phyloP scores from a whole-genome alignment of 2,113 vertebrate genomes.

The Pipra filicauda region DNA sequence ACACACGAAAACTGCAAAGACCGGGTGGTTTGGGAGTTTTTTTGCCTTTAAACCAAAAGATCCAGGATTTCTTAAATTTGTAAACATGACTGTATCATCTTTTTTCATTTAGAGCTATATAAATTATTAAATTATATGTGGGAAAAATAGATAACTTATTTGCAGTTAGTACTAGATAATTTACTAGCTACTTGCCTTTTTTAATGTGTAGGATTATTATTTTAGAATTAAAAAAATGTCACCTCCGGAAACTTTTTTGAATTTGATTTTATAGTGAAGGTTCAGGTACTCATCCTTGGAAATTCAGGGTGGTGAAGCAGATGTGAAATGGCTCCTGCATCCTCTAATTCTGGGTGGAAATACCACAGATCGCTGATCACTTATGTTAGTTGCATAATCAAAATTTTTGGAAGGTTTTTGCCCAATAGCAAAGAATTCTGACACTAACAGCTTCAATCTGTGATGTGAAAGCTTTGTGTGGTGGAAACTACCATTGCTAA shows the following conservation, averaged over 20 bases:
- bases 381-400: background rate
- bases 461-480: background rate
- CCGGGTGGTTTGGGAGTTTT: background rate
- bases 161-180: background rate
- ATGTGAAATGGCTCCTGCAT: background rate
- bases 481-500: accelerated
- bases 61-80: background rate
- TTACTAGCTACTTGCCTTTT: background rate
- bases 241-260: background rate
- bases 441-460: background rate
- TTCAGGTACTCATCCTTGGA: background rate
- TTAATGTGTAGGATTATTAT: background rate
- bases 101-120: background rate
- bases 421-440: background rate
- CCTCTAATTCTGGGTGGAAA: background rate
- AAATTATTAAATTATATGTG: background rate
- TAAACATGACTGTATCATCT: background rate
- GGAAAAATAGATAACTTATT: background rate
- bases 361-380: background rate
- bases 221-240: background rate
- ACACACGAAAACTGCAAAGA: background rate
- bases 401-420: background rate
- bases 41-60: background rate
- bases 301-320: background rate
- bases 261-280: background rate